Evolutionary conservation across 2,113 vertebrate genomes (phyloP).

Genomic region (Sakesphorus luctuosus): DNA sequence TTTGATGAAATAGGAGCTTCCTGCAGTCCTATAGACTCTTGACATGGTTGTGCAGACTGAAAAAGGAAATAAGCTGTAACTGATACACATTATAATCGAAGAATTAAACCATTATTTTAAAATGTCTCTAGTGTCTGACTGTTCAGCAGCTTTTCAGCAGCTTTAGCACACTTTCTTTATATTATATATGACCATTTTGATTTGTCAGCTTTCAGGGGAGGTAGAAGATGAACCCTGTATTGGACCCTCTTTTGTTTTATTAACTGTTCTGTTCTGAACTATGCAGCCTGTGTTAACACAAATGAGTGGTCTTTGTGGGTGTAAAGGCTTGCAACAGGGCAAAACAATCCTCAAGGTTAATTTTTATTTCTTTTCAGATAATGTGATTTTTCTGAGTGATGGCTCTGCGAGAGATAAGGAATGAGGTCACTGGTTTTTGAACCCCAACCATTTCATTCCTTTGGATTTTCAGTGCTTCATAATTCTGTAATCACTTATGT

Average conservation of each 20-base stretch:
- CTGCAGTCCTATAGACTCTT: not conserved
- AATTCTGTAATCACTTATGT: slow-evolving; percentile 61
- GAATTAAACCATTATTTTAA: not conserved
- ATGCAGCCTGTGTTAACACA: not conserved
- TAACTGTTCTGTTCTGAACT: not conserved
- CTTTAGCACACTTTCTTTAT: not conserved
- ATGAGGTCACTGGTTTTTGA: slow-evolving; percentile 58
- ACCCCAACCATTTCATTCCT: slow-evolving; percentile 32
- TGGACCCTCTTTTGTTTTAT: not conserved
- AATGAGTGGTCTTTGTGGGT: not conserved
- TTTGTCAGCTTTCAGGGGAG: not conserved
- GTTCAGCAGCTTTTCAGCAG: not conserved
- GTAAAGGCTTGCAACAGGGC: not conserved
- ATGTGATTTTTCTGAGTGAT: slow-evolving; percentile 94
- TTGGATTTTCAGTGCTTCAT: slow-evolving; percentile 38
- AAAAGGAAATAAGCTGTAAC: not conserved
- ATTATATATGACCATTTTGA: not conserved
- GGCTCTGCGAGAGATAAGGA: slow-evolving; percentile 75
- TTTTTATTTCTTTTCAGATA: slow-evolving; percentile 83
- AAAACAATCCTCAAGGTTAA: not conserved
- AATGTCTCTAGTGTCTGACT: not conserved
- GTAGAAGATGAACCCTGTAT: not conserved
- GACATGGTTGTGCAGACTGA: not conserved
- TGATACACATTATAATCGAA: not conserved
- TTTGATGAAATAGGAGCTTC: not conserved